Conservation (phyloP, 2,113 vertebrate species). For the Microtus pennsylvanicus region DNA sequence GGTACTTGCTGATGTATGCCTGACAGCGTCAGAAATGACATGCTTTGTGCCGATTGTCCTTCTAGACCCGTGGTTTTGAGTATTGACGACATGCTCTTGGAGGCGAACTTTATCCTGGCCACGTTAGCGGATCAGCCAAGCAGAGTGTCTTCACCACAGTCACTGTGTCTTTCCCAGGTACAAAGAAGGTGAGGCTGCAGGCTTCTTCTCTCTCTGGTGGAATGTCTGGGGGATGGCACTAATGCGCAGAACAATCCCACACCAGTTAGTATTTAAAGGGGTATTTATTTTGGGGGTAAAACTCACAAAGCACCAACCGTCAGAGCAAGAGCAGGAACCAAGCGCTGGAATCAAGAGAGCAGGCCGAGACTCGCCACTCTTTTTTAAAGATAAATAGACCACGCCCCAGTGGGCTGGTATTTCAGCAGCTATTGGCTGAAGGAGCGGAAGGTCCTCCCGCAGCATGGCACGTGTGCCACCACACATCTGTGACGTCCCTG, state of each 20-base stretch:
- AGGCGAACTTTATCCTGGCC: constrained; percentile 93
- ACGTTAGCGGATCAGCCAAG: constrained; percentile 87
- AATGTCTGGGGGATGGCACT: too few species aligned
- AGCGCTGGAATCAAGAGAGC: too few species aligned
- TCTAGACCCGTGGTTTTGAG: constrained; percentile 93
- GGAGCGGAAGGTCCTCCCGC: too few species aligned
- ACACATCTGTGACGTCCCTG: not conserved
- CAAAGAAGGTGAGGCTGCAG: constrained; percentile 79
- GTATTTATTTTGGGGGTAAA: too few species aligned
- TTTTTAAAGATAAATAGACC: too few species aligned
- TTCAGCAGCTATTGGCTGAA: too few species aligned
- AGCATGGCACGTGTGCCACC: not conserved
- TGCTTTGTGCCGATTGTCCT: not conserved
- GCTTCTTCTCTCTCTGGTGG: not conserved
- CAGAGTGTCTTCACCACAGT: constrained; percentile 77
- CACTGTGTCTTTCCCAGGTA: constrained; percentile 34
- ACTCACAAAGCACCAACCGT: too few species aligned
- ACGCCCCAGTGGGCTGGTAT: too few species aligned
- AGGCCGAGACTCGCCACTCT: too few species aligned
- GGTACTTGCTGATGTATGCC: constrained; percentile 21
- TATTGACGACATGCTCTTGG: constrained; percentile 90
- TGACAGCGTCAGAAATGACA: not conserved
- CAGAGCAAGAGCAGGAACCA: too few species aligned
- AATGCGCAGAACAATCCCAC: too few species aligned
- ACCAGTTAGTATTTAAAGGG: too few species aligned